Percentiles rank a stretch among this genome's conserved stretches.
phyloP scores from a whole-genome alignment of 2,797 vertebrate genomes.

The Acanthornis magna region DNA sequence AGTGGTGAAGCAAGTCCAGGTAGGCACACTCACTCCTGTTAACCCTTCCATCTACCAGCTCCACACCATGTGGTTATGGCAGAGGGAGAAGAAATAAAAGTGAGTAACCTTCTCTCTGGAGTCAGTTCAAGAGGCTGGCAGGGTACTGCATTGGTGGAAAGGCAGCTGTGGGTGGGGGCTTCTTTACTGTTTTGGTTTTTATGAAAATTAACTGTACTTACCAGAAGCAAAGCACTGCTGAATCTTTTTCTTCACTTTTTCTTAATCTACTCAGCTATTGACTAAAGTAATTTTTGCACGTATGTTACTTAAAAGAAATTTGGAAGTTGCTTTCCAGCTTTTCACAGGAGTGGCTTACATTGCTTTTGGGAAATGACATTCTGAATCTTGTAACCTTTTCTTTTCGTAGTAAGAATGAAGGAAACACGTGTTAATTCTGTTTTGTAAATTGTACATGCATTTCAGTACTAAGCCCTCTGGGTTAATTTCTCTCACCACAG shows the following conservation, averaged over 20 bases:
- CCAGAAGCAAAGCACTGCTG: background rate
- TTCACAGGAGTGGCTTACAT: background rate
- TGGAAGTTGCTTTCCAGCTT: background rate
- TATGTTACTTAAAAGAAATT: background rate
- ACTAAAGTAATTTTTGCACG: background rate
- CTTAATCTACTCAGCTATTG: background rate
- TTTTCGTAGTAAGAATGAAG: background rate
- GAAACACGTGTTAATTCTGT: background rate
- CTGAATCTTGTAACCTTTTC: background rate
- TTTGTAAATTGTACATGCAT: background rate
- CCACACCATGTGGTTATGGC: accelerated
- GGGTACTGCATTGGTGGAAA: background rate
- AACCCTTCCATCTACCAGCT: background rate
- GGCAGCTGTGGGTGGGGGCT: background rate
- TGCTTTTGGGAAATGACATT: background rate
- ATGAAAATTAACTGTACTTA: background rate
- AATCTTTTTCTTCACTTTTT: background rate
- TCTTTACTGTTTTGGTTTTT: background rate
- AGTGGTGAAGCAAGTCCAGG: slow-evolving; percentile 84
- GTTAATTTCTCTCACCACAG: background rate
- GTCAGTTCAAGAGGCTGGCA: background rate
- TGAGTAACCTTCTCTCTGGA: background rate
- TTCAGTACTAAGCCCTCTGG: background rate
- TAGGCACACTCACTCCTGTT: slow-evolving; percentile 33
- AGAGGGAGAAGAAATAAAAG: background rate